Evolutionary conservation across 2,797 vertebrate genomes (phyloP), one percentile per base, ranked within the genome.

Genomic region (Scleropages formosus): DNA sequence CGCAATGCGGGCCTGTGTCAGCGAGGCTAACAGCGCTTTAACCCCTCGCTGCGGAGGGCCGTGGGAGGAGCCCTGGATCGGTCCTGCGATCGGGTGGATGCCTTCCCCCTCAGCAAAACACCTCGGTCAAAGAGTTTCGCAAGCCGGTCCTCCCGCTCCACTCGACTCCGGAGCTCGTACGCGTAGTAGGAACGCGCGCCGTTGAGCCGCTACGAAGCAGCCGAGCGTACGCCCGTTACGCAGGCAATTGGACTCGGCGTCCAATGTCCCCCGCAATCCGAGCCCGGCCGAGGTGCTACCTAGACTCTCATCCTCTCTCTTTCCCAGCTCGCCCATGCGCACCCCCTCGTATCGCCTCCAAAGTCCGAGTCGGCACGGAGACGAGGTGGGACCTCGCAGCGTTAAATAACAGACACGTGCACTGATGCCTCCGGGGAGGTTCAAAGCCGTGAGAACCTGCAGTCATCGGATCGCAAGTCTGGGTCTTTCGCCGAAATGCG

Each of bases 1-100:
- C 24, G 71, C 69, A 61, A 74, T 63, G 61, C n/a, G n/a, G 44
- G 44, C 60, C 31, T 47, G 56, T 74, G 46, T 74, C 46, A 18
- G 8, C 8, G 11, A 64, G n/a, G 59, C 3, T 47, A 58, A 51
- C 22, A 26, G 59, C 16, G 12, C 1, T 9, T 20, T 61, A 62
- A 61, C 27, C 59, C 44, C 49, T 61, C 39, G 3, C 2, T 13
- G 4, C 8, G 58, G 31, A 6, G 20, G 47, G 31, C 4, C 31
- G 31, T 13, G 16, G 68, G 22, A 56, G 10, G 53, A 60, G 49
- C 53, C 51, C 31, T 39, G 6, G 31, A 6, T 6, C 31, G 31
- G 31, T 53, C 53, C 53, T 12, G 24, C 31, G 8, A 15, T 47
- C 11, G 3, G 44, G 18, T 22, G 65, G 31, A 46, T n/a, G 44